Conservation (phyloP, 2,797 vertebrate genomes). For the Falco peregrinus region DNA sequence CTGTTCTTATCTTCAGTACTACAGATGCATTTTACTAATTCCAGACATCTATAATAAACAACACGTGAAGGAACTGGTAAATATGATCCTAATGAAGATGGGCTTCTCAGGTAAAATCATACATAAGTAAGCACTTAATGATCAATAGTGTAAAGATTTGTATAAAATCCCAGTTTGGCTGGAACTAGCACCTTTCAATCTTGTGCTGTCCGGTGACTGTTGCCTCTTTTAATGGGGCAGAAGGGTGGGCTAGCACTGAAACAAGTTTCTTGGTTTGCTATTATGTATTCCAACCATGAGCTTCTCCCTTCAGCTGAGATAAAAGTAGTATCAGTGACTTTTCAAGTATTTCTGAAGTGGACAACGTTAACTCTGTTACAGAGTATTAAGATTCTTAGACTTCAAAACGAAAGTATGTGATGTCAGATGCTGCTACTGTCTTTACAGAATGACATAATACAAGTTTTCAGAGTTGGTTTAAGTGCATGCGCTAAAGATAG, state of each 20-base stretch:
- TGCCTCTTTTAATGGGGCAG: not conserved
- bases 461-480: not conserved
- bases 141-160: not conserved
- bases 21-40: slow-evolving; percentile 95
- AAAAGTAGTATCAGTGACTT: not conserved
- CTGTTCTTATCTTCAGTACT: slow-evolving; percentile 83
- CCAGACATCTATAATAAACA: slow-evolving; percentile 96
- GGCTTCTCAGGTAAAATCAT: slow-evolving; percentile 91
- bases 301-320: not conserved
- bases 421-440: not conserved
- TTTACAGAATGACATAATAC: not conserved
- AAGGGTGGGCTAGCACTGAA: not conserved
- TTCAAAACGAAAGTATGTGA: not conserved
- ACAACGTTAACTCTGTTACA: not conserved
- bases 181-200: not conserved
- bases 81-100: slow-evolving; percentile 94
- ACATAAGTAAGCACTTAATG: not conserved
- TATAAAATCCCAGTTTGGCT: not conserved
- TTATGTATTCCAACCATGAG: not conserved
- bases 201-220: not conserved
- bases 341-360: not conserved
- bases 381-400: not conserved
- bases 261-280: not conserved
- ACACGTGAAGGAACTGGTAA: slow-evolving; percentile 93
- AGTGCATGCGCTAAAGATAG: not conserved